Conservation (phyloP, 2,113 vertebrate species). For the Pelecanoides urinatrix region DNA sequence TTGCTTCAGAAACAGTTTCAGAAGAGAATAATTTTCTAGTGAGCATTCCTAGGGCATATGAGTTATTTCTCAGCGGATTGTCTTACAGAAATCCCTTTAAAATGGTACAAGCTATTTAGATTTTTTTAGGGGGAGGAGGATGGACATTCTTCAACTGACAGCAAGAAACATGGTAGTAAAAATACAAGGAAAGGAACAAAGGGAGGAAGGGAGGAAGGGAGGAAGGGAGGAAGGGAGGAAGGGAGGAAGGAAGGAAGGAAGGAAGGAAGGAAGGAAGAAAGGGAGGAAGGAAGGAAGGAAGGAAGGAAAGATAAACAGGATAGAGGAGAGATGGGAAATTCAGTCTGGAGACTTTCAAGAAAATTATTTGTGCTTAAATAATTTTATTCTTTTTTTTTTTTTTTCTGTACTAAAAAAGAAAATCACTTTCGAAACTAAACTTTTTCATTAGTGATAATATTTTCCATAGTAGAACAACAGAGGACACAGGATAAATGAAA, state of each 20-base stretch:
- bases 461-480: neutral
- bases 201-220: neutral
- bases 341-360: neutral
- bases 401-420: neutral
- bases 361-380: fast-evolving
- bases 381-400: fast-evolving
- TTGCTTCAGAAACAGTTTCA: neutral
- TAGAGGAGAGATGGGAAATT: neutral
- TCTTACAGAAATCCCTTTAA: neutral
- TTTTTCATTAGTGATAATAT: neutral
- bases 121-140: neutral
- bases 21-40: neutral
- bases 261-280: too few species aligned
- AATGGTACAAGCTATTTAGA: neutral
- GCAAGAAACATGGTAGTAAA: neutral
- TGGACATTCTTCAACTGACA: neutral
- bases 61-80: neutral
- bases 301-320: too few species aligned
- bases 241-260: too few species aligned
- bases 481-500: neutral
- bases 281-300: neutral
- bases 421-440: neutral
- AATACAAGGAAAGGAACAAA: neutral
- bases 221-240: neutral
- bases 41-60: neutral